Conservation (phyloP, 2,888 invertebrate species). For the Stenchaetothrips biformis region DNA sequence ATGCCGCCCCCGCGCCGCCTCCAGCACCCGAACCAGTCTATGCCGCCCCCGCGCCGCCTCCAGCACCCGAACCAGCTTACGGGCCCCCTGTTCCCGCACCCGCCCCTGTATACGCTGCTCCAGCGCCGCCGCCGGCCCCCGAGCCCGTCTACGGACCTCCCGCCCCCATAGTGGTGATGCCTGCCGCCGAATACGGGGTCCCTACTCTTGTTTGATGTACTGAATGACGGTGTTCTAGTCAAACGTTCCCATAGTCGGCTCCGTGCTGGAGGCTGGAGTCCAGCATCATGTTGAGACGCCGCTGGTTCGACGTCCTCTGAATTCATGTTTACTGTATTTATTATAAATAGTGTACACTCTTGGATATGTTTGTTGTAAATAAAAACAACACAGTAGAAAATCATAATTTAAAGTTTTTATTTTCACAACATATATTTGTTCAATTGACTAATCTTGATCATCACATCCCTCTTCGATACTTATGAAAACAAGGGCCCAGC, state of each 20-base stretch:
- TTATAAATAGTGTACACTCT: no score
- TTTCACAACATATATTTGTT: constrained; percentile 25
- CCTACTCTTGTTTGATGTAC: neutral
- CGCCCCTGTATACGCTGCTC: no score
- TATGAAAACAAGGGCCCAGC: neutral
- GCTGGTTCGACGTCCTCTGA: no score
- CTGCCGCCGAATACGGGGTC: neutral
- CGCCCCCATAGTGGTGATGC: neutral
- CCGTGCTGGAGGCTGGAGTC: no score
- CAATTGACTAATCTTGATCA: constrained; percentile 16
- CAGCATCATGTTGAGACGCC: no score
- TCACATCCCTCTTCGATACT: constrained; percentile 11
- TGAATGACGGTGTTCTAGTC: no score
- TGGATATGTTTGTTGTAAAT: neutral
- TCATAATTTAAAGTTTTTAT: constrained; percentile 19
- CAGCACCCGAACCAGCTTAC: neutral
- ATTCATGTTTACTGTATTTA: no score
- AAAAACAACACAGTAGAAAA: constrained; percentile 15
- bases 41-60: neutral
- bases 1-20: no score
- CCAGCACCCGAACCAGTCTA: neutral
- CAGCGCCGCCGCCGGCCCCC: neutral
- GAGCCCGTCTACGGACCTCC: neutral
- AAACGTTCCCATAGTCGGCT: no score
- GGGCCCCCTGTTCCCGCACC: no score